These are phyloP conservation scores for Sarcoramphus papa DNA, from an alignment of 2,797 vertebrate genomes.

Conservation along the genomic window DNA sequence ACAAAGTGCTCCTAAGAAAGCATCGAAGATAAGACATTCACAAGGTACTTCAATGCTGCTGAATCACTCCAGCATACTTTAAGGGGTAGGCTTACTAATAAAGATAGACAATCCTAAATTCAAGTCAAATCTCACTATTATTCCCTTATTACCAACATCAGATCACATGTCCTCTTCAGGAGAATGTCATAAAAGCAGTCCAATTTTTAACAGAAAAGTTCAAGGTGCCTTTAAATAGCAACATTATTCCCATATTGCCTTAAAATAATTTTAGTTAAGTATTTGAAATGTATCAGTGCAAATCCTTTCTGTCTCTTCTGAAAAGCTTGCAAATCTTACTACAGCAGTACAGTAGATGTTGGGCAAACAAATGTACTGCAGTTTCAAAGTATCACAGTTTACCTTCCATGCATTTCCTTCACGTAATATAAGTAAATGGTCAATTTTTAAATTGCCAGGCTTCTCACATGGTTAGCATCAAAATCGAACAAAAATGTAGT, in stretches of 20 bases:
- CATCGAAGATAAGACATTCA: background rate
- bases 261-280: background rate
- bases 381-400: background rate
- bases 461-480: background rate
- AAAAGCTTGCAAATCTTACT: background rate
- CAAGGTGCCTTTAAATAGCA: background rate
- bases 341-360: background rate
- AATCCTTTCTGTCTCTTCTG: background rate
- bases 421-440: background rate
- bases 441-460: background rate
- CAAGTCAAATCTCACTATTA: background rate
- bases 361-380: background rate
- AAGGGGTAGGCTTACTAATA: background rate
- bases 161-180: background rate
- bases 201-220: background rate
- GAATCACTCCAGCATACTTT: background rate
- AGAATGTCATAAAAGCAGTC: background rate
- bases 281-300: background rate
- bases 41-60: background rate
- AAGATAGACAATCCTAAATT: background rate
- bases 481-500: background rate
- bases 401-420: background rate
- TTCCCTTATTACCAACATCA: background rate
- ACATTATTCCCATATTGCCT: background rate
- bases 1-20: background rate